Percentiles rank a stretch among this genome's conserved stretches.
These are phyloP conservation scores for Tetragonula clypearis DNA, from an alignment of 1,140 invertebrate species.

Conservation along the genomic window DNA sequence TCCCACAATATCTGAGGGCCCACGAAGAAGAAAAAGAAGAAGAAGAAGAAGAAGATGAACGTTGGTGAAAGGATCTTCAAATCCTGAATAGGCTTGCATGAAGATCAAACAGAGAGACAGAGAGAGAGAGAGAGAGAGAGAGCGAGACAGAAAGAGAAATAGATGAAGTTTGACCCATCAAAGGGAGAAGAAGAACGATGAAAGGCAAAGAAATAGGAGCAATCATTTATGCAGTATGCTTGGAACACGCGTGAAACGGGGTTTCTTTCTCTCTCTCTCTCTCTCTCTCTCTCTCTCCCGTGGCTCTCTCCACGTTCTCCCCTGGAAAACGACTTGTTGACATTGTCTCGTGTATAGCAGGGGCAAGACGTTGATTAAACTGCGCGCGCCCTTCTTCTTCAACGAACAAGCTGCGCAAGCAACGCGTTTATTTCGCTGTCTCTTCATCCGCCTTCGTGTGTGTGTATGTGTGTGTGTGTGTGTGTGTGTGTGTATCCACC, in stretches of 20 bases:
- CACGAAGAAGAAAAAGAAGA: background rate
- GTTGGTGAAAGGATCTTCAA: conserved; percentile 44
- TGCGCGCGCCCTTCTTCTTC: background rate
- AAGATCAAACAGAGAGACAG: conserved; percentile 35
- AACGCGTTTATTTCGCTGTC: conserved; percentile 42
- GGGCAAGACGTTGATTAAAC: conserved; percentile 47
- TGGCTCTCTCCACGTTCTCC: background rate
- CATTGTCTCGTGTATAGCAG: conserved; percentile 26
- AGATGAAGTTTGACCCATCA: background rate
- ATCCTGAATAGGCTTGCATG: conserved; percentile 35
- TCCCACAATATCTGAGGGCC: too few relatives aligned
- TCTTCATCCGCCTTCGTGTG: background rate
- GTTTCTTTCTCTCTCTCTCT: background rate
- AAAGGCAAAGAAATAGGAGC: conserved; percentile 47
- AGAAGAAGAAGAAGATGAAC: background rate
- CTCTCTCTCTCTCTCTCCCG: background rate
- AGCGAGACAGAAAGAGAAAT: background rate
- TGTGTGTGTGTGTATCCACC: too few relatives aligned
- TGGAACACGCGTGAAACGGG: conserved; percentile 27
- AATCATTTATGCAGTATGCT: conserved; percentile 60
- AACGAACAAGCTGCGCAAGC: background rate
- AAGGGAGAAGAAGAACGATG: conserved; percentile 27
- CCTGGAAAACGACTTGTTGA: conserved; percentile 23
- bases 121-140: background rate
- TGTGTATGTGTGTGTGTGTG: too few relatives aligned